Evolutionary conservation across 1,140 invertebrate genomes (phyloP).

Genomic region (Cotesia typhae): DNA sequence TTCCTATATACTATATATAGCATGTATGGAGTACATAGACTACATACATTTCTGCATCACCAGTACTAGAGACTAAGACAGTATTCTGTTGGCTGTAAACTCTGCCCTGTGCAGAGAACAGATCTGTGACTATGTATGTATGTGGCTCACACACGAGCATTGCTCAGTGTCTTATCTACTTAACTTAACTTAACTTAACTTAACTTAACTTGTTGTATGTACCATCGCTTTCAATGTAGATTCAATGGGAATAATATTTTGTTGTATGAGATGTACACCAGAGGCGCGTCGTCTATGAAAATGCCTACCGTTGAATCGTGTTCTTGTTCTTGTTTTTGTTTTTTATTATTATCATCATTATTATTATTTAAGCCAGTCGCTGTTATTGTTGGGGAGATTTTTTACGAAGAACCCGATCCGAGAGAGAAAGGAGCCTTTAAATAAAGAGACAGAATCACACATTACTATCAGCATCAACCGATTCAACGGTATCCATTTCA

Average conservation of each 20-base stretch:
- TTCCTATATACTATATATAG: background rate
- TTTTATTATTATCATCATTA: too few species aligned
- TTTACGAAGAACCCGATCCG: too few species aligned
- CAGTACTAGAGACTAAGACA: background rate
- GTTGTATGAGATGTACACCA: conserved; percentile 20
- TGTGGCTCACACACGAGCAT: background rate
- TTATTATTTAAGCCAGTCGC: too few species aligned
- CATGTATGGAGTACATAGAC: background rate
- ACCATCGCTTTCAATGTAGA: conserved; percentile 29
- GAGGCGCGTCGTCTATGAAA: conserved; percentile 22
- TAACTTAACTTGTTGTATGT: background rate
- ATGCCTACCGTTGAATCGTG: too few species aligned
- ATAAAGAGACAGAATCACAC: too few species aligned
- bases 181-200: background rate
- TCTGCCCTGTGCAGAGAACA: background rate
- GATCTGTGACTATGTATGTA: background rate
- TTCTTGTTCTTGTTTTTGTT: too few species aligned
- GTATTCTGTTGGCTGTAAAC: too few species aligned
- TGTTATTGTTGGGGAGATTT: too few species aligned
- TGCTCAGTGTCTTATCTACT: conserved; percentile 26
- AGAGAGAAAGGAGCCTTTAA: too few species aligned
- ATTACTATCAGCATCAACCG: too few species aligned
- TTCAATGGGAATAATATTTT: conserved; percentile 30
- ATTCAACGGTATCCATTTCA: too few species aligned
- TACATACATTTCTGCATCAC: conserved; percentile 5